These are phyloP conservation scores for Staurois parvus DNA, from an alignment of 2,797 vertebrate species.

Conservation along the genomic window DNA sequence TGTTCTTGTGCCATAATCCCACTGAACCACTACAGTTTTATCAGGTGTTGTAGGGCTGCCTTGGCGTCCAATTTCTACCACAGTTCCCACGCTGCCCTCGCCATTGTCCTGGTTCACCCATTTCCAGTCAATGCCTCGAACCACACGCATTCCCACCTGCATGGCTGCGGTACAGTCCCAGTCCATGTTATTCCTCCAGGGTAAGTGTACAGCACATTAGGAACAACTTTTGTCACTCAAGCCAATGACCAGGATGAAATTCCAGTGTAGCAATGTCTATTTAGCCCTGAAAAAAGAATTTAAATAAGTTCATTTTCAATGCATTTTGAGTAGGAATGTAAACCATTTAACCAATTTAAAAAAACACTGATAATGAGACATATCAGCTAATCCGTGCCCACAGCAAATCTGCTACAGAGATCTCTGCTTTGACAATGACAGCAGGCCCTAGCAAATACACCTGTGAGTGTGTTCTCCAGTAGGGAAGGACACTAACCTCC, in stretches of 20 bases:
- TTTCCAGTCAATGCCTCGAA: conserved; percentile 96
- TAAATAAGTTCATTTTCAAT: background rate
- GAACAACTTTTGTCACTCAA: background rate
- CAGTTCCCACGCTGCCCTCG: conserved; percentile 93
- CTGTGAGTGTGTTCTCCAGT: too few species aligned
- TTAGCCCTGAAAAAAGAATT: background rate
- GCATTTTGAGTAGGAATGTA: too few species aligned
- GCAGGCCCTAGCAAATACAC: too few species aligned
- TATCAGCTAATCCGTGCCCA: too few species aligned
- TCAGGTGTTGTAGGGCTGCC: conserved; percentile 96
- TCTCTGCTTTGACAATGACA: too few species aligned
- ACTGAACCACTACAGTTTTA: conserved; percentile 97
- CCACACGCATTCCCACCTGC: conserved; percentile 98
- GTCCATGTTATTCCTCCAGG: conserved; percentile 67
- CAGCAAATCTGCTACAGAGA: too few species aligned
- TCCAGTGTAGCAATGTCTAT: background rate
- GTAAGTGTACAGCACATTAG: background rate
- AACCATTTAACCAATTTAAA: too few species aligned
- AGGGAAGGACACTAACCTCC: too few species aligned
- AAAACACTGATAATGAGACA: too few species aligned
- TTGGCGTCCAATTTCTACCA: conserved; percentile 95
- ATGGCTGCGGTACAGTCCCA: conserved; percentile 82
- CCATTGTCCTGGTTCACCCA: conserved; percentile 96
- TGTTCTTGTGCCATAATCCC: conserved; percentile 96
- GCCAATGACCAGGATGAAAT: background rate